A percentile compares a stretch with the other conserved stretches of the same genome.
Conservation (phyloP, 2,888 invertebrate genomes). For the Agriotes lineatus region DNA sequence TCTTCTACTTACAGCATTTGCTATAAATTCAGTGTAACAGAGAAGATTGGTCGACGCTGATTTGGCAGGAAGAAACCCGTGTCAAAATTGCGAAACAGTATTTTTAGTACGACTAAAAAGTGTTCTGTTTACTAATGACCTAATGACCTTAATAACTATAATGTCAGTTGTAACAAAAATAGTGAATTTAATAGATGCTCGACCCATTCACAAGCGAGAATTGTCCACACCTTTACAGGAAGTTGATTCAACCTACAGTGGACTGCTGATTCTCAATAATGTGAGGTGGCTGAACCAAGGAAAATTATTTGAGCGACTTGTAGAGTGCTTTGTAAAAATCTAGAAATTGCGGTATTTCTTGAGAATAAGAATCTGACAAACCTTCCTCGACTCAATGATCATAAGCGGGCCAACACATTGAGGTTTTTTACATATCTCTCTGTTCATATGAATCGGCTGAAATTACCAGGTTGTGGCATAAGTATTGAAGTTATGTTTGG, state of each 20-base stretch:
- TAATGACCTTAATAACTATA: too few relatives aligned
- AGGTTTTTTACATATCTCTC: neutral
- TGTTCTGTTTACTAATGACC: too few relatives aligned
- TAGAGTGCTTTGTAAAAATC: neutral
- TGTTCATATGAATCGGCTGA: neutral
- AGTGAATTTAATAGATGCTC: neutral
- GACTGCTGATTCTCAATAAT: too few relatives aligned
- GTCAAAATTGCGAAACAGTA: too few relatives aligned
- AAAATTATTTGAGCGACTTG: neutral
- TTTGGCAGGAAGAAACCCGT: too few relatives aligned
- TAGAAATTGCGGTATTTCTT: neutral
- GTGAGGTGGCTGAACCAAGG: neutral
- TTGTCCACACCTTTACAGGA: neutral
- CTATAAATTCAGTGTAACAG: too few relatives aligned
- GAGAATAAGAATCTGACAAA: neutral
- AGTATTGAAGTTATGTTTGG: too few relatives aligned
- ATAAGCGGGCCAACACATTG: neutral
- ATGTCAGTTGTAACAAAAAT: conserved; percentile 28
- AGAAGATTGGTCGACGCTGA: too few relatives aligned
- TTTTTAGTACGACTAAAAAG: too few relatives aligned
- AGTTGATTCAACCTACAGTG: neutral
- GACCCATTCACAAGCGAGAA: neutral
- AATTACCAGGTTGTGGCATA: too few relatives aligned
- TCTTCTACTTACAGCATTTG: too few relatives aligned
- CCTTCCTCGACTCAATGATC: neutral